Conservation (phyloP, 2,888 invertebrate genomes). For the Pycnomerus fuliginosus region DNA sequence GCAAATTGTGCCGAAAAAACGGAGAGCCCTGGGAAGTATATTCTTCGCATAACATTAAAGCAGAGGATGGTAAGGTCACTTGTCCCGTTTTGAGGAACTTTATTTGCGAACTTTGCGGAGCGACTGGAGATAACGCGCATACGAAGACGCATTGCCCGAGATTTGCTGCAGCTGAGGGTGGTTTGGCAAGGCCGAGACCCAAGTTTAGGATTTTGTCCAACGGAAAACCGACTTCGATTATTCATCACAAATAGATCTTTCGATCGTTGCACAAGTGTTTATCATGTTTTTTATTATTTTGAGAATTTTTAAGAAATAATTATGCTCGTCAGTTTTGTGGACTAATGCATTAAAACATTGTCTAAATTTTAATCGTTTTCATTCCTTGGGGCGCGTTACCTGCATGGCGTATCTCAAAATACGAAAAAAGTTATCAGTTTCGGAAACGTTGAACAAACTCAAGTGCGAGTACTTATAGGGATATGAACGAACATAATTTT, state of each 20-base stretch:
- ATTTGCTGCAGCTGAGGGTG: neutral
- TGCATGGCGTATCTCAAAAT: too few relatives aligned
- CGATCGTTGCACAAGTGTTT: too few relatives aligned
- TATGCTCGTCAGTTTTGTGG: too few relatives aligned
- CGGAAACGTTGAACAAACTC: too few relatives aligned
- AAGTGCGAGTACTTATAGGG: too few relatives aligned
- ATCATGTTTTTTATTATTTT: too few relatives aligned
- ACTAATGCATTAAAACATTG: too few relatives aligned
- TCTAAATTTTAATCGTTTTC: too few relatives aligned
- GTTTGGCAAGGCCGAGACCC: slow-evolving; percentile 6
- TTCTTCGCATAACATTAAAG: slow-evolving; percentile 15
- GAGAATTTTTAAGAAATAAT: too few relatives aligned
- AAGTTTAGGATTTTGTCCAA: slow-evolving; percentile 17
- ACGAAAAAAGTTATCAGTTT: too few relatives aligned
- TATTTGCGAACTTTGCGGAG: slow-evolving; percentile 23
- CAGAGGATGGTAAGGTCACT: slow-evolving; percentile 13
- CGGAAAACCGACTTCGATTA: slow-evolving; percentile 6
- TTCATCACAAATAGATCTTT: slow-evolving; percentile 12
- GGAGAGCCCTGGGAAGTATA: slow-evolving; percentile 18
- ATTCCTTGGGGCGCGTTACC: too few relatives aligned
- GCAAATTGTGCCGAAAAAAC: slow-evolving; percentile 25
- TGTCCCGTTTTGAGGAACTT: slow-evolving; percentile 25
- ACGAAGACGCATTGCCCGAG: slow-evolving; percentile 25
- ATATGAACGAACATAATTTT: too few relatives aligned
- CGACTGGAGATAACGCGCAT: slow-evolving; percentile 26